A percentile compares a stretch with the other conserved stretches of the same genome.
Conservation (phyloP, 2,797 vertebrate genomes). For the Lutjanus argentimaculatus region DNA sequence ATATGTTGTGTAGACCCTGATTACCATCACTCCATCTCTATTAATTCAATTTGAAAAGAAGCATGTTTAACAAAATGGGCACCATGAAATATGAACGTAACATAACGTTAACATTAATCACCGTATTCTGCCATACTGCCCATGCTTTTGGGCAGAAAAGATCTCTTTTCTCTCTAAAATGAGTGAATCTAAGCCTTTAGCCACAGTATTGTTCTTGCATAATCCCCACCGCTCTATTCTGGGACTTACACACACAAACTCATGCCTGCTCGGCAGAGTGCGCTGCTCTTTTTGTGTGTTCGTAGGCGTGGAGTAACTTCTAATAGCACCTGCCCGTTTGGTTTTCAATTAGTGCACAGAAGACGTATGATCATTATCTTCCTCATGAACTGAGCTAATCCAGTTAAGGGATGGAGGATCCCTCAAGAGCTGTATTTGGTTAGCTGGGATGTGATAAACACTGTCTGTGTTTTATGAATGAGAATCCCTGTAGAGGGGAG, state of each 20-base stretch:
- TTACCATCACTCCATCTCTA: conserved; percentile 4
- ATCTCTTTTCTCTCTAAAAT: conserved; percentile 61
- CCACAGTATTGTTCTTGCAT: conserved; percentile 68
- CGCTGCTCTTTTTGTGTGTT: conserved; percentile 33
- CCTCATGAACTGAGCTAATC: conserved; percentile 48
- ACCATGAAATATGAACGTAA: conserved; percentile 19
- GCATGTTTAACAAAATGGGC: conserved; percentile 28
- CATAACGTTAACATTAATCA: conserved; percentile 45
- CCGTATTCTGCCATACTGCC: conserved; percentile 16
- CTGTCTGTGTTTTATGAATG: conserved; percentile 61
- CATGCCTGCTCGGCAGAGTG: conserved; percentile 39
- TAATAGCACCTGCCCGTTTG: conserved; percentile 45
- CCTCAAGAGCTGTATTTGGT: conserved; percentile 27
- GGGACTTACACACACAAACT: conserved; percentile 46
- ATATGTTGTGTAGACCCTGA: background rate
- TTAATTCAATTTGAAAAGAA: conserved; percentile 32
- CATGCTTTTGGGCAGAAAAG: conserved; percentile 28
- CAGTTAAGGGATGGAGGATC: conserved; percentile 41
- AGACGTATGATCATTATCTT: conserved; percentile 33
- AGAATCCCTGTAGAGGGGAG: conserved; percentile 33
- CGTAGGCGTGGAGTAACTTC: conserved; percentile 41
- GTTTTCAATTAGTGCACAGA: conserved; percentile 54
- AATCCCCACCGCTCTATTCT: conserved; percentile 70
- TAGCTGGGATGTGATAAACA: conserved; percentile 33
- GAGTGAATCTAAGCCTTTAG: conserved; percentile 74